Conservation (phyloP, 2,888 invertebrate genomes). For the Tholera decimalis region DNA sequence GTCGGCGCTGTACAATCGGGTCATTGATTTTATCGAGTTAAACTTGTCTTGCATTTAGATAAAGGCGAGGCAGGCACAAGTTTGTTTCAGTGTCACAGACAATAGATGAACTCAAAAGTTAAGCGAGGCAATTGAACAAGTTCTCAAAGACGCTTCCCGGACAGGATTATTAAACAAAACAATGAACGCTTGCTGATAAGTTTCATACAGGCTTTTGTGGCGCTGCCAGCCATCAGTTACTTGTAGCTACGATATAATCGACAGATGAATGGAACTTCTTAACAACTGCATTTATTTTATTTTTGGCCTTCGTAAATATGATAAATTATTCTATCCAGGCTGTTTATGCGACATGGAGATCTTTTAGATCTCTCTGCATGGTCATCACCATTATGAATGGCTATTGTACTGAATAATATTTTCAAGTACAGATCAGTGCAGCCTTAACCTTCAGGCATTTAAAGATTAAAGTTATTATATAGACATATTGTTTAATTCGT, state of each 20-base stretch:
- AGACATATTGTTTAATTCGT: too few species aligned
- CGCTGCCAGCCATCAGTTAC: not conserved
- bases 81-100: conserved; percentile 53
- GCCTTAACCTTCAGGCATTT: too few species aligned
- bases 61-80: conserved; percentile 51
- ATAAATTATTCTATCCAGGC: too few species aligned
- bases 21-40: conserved; percentile 39
- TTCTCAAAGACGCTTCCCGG: conserved; percentile 56
- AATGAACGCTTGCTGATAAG: conserved; percentile 48
- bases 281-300: not conserved
- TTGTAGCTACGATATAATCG: not conserved
- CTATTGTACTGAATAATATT: too few species aligned
- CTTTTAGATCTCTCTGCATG: too few species aligned
- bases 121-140: conserved; percentile 50
- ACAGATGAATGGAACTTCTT: conserved; percentile 2
- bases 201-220: conserved; percentile 36
- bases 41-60: conserved; percentile 31
- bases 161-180: conserved; percentile 55
- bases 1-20: conserved; percentile 1
- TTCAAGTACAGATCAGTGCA: too few species aligned
- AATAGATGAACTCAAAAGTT: conserved; percentile 54
- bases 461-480: too few species aligned
- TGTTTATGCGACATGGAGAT: too few species aligned
- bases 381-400: too few species aligned
- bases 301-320: too few species aligned